Evolutionary conservation across 1,140 invertebrate genomes (phyloP), one percentile per base, ranked within the genome.

Genomic region (Drosophila kurseongensis): DNA sequence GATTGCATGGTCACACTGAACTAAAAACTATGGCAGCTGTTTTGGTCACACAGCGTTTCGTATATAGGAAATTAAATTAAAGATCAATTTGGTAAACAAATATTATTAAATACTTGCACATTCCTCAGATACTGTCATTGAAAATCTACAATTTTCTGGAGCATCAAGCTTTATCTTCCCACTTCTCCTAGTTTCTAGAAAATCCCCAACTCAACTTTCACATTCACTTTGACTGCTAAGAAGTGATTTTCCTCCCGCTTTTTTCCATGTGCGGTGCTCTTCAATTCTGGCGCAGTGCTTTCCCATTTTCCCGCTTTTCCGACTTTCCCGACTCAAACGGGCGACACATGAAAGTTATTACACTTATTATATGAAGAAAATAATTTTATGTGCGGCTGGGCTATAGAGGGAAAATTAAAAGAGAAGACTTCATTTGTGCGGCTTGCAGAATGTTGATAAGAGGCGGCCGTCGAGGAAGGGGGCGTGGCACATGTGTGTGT

Each of bases 361-460:
- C 80, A 83, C 84, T 89, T 88, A 88, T 89, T 89, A 89, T 88
- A 89, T 84, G 80, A 78, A 80, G 84, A 88, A 89, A 89, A 88
- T 88, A 88, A 89, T 89, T 88, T 80, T 65, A 80, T 88, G 71
- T 63, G 71, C 51, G 55, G 59, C 48, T 69, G 62, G 55, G 57
- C 6, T 18, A 8, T 16, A 29, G 50, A 40, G 38, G n/a, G 36
- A 81, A 80, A 86, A 86, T 86, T 82, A 86, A 86, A 83, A 86
- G 83, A 71, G 80, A 86, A 86, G 84, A 83, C 83, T 86, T 86
- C 75, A 86, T 88, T 81, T 88, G 50, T 62, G 78, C 60, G 56
- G 79, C 79, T 88, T 82, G 83, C 83, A 86, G 83, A 65, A 59
- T 79, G 75, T 73, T 86, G 83, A 77, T 88, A 88, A 86, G 83